These are phyloP conservation scores for Hirudo medicinalis DNA, from an alignment of 1,140 invertebrate genomes.

Conservation along the genomic window DNA sequence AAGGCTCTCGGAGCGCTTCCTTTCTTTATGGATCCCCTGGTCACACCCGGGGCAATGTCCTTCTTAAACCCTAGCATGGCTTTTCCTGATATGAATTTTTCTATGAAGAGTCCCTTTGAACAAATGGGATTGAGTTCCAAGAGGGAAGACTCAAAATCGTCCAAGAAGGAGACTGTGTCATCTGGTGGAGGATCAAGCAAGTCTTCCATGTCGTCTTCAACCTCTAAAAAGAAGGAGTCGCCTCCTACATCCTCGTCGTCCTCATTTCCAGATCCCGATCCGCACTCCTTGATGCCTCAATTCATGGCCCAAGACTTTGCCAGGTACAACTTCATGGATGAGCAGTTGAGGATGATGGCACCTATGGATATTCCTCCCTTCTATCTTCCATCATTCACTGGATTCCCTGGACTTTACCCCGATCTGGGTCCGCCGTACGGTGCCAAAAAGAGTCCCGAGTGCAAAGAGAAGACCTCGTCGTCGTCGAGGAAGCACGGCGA, in stretches of 20 bases:
- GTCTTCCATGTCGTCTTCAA: neutral
- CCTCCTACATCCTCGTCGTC: neutral
- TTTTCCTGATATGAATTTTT: slow-evolving; percentile 3
- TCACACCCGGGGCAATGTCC: neutral
- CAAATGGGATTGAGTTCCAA: neutral
- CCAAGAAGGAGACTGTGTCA: neutral
- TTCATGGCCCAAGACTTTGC: neutral
- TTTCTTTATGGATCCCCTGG: slow-evolving; percentile 1
- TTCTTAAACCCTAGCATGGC: neutral
- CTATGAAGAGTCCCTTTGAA: slow-evolving; percentile 6
- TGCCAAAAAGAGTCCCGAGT: neutral
- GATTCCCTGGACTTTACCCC: neutral
- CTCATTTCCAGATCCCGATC: neutral
- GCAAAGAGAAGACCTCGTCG: neutral
- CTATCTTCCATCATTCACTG: neutral
- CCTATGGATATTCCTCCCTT: slow-evolving; percentile 9
- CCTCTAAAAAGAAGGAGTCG: neutral
- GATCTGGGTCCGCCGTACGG: neutral
- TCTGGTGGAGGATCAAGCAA: neutral
- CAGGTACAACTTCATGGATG: neutral
- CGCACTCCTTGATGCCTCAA: neutral
- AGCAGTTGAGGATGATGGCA: neutral
- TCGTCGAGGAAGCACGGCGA: neutral
- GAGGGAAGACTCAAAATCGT: neutral
- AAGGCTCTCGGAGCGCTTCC: neutral